A percentile compares a stretch with the other conserved stretches of the same genome.
phyloP scores from a whole-genome alignment of 2,113 vertebrate species.

The Cardinalis cardinalis region DNA sequence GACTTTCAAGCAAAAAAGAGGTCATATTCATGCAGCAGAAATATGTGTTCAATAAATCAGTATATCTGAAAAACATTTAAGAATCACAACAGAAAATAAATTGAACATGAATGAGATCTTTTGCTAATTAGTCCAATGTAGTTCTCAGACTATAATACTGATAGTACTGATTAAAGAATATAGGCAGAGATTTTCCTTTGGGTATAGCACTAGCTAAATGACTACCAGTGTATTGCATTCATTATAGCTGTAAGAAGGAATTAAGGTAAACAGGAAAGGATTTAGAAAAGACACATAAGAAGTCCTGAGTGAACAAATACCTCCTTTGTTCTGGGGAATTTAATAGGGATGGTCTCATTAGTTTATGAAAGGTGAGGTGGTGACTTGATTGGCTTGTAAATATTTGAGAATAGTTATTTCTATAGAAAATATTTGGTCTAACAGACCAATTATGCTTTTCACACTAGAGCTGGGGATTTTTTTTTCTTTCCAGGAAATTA shows the following conservation, averaged over 20 bases:
- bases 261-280: background rate
- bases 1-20: background rate
- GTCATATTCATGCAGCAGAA: background rate
- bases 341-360: background rate
- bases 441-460: background rate
- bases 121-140: conserved; percentile 26
- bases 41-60: background rate
- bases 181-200: background rate
- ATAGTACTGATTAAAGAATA: background rate
- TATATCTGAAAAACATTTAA: conserved; percentile 12
- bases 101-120: background rate
- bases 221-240: background rate
- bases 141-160: background rate
- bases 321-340: background rate
- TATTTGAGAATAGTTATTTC: conserved; percentile 1
- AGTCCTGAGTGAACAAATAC: background rate
- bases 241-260: background rate
- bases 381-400: background rate
- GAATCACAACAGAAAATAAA: background rate
- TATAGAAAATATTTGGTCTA: background rate
- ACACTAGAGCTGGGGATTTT: background rate
- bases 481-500: background rate
- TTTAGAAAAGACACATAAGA: background rate
- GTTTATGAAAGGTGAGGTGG: background rate
- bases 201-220: background rate